A percentile compares a stretch with the other conserved stretches of the same genome.
phyloP scores from a whole-genome alignment of 2,888 invertebrate species.

The Scaptomyza flava region DNA sequence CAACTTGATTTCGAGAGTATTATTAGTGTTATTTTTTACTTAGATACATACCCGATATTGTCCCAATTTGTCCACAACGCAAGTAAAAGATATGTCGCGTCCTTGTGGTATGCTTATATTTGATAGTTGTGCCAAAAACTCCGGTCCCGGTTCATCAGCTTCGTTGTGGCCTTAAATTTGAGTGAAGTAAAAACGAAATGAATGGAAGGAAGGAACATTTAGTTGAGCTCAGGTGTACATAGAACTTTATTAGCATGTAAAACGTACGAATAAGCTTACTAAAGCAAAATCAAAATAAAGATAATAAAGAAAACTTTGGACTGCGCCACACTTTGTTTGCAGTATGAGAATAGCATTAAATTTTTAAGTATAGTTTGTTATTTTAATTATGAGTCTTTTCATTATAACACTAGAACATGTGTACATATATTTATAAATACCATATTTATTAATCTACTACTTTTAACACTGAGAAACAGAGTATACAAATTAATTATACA shows the following conservation, averaged over 20 bases:
- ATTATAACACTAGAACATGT: neutral
- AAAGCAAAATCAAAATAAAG: neutral
- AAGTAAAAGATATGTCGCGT: conserved; percentile 94
- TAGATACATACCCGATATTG: conserved; percentile 89
- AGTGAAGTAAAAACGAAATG: conserved; percentile 12
- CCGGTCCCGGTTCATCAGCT: conserved; percentile 88
- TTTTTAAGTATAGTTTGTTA: no score
- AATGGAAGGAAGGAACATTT: conserved; percentile 11
- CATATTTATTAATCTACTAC: neutral
- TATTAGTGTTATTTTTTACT: no score
- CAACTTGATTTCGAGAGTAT: no score
- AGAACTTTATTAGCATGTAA: conserved; percentile 3
- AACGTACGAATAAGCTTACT: neutral
- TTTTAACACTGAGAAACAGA: neutral
- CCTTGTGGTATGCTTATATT: conserved; percentile 95
- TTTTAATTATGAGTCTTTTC: no score
- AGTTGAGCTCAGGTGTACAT: conserved; percentile 26
- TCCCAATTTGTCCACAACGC: conserved; percentile 95
- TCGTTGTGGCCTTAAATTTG: conserved; percentile 88
- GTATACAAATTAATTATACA: conserved; percentile 15
- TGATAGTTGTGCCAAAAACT: conserved; percentile 93
- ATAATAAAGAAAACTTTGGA: neutral
- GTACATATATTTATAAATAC: neutral
- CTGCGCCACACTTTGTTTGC: neutral
- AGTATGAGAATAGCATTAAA: no score